A percentile compares a stretch with the other conserved stretches of the same genome.
Evolutionary conservation across 2,113 vertebrate genomes (phyloP).

Genomic region (Psittacula cyanocephala): DNA sequence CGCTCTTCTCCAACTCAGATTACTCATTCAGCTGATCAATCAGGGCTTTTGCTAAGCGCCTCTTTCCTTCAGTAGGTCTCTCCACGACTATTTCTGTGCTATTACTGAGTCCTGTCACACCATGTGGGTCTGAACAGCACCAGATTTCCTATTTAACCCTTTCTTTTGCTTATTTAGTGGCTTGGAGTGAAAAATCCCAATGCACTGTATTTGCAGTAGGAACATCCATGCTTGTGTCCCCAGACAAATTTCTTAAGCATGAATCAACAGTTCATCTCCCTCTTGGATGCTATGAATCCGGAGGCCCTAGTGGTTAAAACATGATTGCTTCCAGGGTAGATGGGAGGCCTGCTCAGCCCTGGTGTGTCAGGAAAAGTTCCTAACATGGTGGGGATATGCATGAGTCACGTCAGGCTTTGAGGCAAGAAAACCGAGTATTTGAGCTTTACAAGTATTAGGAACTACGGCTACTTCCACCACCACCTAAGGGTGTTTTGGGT

Average conservation of each 20-base stretch:
- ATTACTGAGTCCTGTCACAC: not conserved
- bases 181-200: not conserved
- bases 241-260: not conserved
- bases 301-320: not conserved
- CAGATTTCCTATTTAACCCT: not conserved
- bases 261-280: not conserved
- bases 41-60: not conserved
- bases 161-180: not conserved
- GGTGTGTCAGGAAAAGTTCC: not conserved
- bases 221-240: not conserved
- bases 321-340: not conserved
- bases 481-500: not conserved
- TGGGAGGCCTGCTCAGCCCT: not conserved
- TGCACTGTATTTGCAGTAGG: not conserved
- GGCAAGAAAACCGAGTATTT: not conserved
- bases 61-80: not conserved
- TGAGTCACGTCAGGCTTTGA: not conserved
- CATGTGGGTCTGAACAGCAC: not conserved
- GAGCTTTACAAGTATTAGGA: not conserved
- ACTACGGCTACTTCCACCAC: not conserved
- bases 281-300: not conserved
- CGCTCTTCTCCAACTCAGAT: not conserved
- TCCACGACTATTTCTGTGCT: not conserved
- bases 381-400: not conserved
- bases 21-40: not conserved